Evolutionary conservation across 2,888 invertebrate species (phyloP), one percentile per base, ranked within the genome.

Genomic region (Lamproptera curius): DNA sequence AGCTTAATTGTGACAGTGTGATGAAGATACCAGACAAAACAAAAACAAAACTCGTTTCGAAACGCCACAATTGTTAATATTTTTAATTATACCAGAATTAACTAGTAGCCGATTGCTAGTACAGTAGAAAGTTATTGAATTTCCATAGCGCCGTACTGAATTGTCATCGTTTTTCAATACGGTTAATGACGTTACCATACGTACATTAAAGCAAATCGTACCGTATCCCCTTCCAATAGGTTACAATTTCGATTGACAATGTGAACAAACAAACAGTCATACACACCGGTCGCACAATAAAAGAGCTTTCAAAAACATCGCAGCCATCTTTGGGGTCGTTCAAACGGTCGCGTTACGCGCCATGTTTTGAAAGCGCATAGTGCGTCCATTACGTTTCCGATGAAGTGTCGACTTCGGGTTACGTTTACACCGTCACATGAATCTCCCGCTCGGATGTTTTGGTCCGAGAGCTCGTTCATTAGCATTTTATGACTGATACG

Each of bases 401-500:
- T 79, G 85, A 86, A 86, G 79, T 77, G 79, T 78, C 73, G 80
- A 82, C 85, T 79, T 87, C 87, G 71, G 74, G 81, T 87, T 86
- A 82, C 86, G 76, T 80, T 84, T 75, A 84, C 82, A 76, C 72
- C 76, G 86, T 82, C 87, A 87, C 82, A 85, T 75, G 87, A 87
- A 86, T 85, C 85, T 85, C 71, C 75, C 70, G 76, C 83, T 86
- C 86, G 84, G 85, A 86, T 87, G 85, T 87, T 87, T n/a, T 87
- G 83, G 83, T 78, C 83, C 81, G 76, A 78, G 77, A 70, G 81
- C 69, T 73, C 78, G 76, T 85, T 85, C 86, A 87, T 87, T 87
- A 86, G 81, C 84, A 86, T 86, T 87, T 87, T 86, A 87, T 84
- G 87, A 87, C 71, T 81, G 80, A 87, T 87, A 87, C 83, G 82